A percentile compares a stretch with the other conserved stretches of the same genome.
phyloP scores from a whole-genome alignment of 1,140 invertebrate genomes.

The Tetramorium simillimum region DNA sequence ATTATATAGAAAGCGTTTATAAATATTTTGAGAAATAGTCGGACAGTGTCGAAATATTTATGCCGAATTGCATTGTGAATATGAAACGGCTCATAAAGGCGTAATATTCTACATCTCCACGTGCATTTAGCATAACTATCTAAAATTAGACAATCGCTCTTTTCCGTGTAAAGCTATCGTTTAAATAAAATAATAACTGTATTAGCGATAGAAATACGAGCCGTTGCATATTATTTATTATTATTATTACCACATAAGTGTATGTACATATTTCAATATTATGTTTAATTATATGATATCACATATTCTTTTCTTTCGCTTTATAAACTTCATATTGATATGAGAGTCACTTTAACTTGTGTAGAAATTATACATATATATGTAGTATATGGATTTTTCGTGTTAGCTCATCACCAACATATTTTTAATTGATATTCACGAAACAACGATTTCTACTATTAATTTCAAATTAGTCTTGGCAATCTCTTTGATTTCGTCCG shows the following conservation, averaged over 20 bases:
- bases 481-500: background rate
- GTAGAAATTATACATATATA: background rate
- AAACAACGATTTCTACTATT: background rate
- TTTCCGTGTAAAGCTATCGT: background rate
- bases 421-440: background rate
- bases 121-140: background rate
- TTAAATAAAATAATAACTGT: background rate
- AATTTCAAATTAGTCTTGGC: too few species aligned
- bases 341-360: background rate
- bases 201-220: background rate
- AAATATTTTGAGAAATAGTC: background rate
- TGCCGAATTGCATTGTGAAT: background rate
- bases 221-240: background rate
- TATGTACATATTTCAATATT: background rate
- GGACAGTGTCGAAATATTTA: background rate
- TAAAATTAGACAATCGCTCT: background rate
- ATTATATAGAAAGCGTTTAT: background rate
- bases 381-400: background rate
- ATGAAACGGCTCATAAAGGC: background rate
- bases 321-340: background rate
- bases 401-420: background rate
- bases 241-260: background rate
- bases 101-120: background rate
- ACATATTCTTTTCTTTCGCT: background rate
- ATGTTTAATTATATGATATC: background rate